Evolutionary conservation across 2,888 invertebrate genomes (phyloP).

Genomic region (Synergus umbraculus): DNA sequence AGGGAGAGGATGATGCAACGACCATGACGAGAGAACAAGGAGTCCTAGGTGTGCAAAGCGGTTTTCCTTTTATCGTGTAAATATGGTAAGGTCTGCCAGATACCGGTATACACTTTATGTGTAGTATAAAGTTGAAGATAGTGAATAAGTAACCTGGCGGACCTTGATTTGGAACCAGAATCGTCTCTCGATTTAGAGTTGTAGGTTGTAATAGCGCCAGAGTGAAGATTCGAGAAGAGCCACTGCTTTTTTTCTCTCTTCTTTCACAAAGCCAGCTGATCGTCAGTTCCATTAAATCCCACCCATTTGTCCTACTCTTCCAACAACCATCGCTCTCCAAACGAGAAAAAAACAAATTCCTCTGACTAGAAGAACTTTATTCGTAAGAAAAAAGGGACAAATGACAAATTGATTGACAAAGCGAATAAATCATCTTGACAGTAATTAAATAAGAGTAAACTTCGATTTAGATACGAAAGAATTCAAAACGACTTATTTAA

Average conservation of each 20-base stretch:
- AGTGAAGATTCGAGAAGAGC: background rate
- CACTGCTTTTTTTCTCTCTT: background rate
- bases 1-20: conserved; percentile 17
- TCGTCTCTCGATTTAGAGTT: conserved; percentile 23
- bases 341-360: background rate
- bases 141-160: background rate
- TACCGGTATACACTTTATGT: conserved; percentile 4
- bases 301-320: background rate
- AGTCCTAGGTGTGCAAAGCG: conserved; percentile 12
- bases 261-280: background rate
- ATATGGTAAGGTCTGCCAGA: conserved; percentile 8
- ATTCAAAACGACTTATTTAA: too few relatives aligned
- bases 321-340: background rate
- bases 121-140: background rate
- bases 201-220: background rate
- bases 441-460: too few relatives aligned
- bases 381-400: too few relatives aligned
- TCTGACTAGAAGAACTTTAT: background rate
- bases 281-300: background rate
- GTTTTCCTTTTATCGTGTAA: conserved; percentile 25
- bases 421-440: too few relatives aligned
- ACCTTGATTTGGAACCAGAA: background rate
- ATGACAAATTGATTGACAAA: too few relatives aligned
- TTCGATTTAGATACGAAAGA: too few relatives aligned
- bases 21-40: conserved; percentile 28